Percentiles rank a stretch among this genome's conserved stretches.
Conservation (phyloP, 1,140 invertebrate species). For the Andricus grossulariae region DNA sequence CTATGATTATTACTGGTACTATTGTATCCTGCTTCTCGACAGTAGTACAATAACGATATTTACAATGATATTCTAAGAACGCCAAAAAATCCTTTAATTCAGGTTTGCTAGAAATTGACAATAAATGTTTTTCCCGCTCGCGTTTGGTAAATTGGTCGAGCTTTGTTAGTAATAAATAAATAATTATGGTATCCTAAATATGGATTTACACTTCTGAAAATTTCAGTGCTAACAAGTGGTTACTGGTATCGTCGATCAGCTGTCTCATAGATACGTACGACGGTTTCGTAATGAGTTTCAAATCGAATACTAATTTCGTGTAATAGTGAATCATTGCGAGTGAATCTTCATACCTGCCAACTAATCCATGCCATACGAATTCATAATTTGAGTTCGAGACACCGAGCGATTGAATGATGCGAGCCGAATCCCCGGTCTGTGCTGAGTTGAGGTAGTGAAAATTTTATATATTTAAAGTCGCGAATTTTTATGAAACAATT, state of each 20-base stretch:
- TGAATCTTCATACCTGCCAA: constrained; percentile 31
- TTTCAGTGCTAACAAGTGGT: constrained; percentile 39
- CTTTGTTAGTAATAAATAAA: constrained; percentile 40
- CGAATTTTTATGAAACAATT: too few relatives aligned
- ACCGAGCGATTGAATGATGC: constrained; percentile 9
- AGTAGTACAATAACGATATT: constrained; percentile 7
- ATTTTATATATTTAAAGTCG: not conserved
- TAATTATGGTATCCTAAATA: constrained; percentile 45
- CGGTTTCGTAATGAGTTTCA: constrained; percentile 2
- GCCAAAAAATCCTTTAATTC: not conserved
- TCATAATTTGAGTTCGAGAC: constrained; percentile 29
- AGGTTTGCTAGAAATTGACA: not conserved
- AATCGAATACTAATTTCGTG: constrained; percentile 29
- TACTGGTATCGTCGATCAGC: constrained; percentile 39
- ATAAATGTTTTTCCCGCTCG: constrained; percentile 38
- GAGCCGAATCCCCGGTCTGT: constrained; percentile 1
- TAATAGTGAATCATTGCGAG: constrained; percentile 17
- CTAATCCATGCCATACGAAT: constrained; percentile 26
- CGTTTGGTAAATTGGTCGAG: constrained; percentile 37
- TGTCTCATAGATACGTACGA: constrained; percentile 30
- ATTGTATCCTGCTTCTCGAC: not conserved
- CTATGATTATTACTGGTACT: not conserved
- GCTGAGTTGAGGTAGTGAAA: constrained; percentile 30
- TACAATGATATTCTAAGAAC: constrained; percentile 32
- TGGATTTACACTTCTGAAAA: constrained; percentile 36